Base-by-base conservation (phyloP, 2,888 invertebrate species). In the Pterostichus madidus region DNA sequence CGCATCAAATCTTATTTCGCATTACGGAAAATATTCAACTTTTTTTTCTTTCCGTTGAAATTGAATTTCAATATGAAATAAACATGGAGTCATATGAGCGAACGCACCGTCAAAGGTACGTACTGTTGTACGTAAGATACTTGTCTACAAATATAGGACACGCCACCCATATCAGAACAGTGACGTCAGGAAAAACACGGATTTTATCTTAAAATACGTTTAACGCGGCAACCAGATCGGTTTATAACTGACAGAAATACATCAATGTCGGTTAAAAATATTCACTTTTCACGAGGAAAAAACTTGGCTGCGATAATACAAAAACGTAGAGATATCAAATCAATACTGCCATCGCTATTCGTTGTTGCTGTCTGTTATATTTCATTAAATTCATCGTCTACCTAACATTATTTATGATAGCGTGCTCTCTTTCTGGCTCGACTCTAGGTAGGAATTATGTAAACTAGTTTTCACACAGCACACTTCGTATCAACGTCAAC, bases 1-100 rank as follows among this genome's bases (percentile, higher is more conserved):
- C 84, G 83, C 84, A 84, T 84, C 84, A 85, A 85, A 86, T 86
- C 85, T 86, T 86, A 85, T 85, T 86, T 86, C 83, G 84, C 83
- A 85, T 85, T 85, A 85, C 84, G 84, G 81, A 85, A 85, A 84
- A 85, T 85, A 84, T 84, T 84, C 84, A 83, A 83, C 80, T 84
- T 85, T 85, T 24, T n/a, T 24, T 85, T 85, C 85, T 82, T 68
- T 46, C 35, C 59, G 49, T 15, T 53, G 79, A 86, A 86, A 86
- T 86, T 86, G 85, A 86, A 86, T 86, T 86, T 85, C 84, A 77
- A 84, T 84, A 75, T 80, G 83, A 83, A 84, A 84, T 84, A 84
- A 84, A 84, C 84, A 84, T 84, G 77, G 81, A 84, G 56, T 59
- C 68, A 71, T 71, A 46, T 71, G 46, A 71, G 17, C 24, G 68